Base-by-base conservation (phyloP, 1,140 invertebrate genomes). In the Trichonephila inaurata region DNA sequence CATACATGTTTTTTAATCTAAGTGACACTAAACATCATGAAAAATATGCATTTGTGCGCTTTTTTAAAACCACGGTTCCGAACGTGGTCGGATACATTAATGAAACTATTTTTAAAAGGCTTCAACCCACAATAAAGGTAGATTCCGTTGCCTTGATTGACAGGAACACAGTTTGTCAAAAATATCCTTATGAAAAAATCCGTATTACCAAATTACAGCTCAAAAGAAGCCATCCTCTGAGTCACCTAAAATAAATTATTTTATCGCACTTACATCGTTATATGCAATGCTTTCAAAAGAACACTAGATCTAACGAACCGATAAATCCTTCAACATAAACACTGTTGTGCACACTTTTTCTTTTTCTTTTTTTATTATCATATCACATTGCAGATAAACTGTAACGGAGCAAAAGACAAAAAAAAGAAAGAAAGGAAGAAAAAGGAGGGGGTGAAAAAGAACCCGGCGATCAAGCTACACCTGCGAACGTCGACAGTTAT, bases 401-500 rank as follows among this genome's bases (percentile, higher is more conserved):
- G 72, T 77, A 77, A 10, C 66, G 66, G 66, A 69, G n/a, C n/a
- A n/a, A n/a, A 10, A 28, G 28, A 28, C 28, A 28, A 28, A 28
- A 28, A 28, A 28, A 28, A 28, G 1, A 28, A 28, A 28, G 1
- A 28, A 21, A 10, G 24, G 6, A 21, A 24, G 14, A 24, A 14
- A 24, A 4, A 24, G 66, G n/a, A 18, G 14, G 28, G 72, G 28
- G 28, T 16, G 28, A 69, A 62, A 62, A 62, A 64, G 16, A 64
- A 19, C 33, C 14, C 21, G 24, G n/a, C 72, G 72, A 40, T 16
- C 33, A 77, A 77, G 72, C 33, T 77, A 28, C 72, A 77, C 72
- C 72, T 77, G 72, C 72, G 72, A 77, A 77, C 72, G 72, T 8
- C 6, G 51, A 40, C 28, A 77, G 72, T 77, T 77, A 77, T 77